These are phyloP conservation scores for Notamacropus eugenii DNA, from an alignment of 2,797 vertebrate species.

Conservation along the genomic window DNA sequence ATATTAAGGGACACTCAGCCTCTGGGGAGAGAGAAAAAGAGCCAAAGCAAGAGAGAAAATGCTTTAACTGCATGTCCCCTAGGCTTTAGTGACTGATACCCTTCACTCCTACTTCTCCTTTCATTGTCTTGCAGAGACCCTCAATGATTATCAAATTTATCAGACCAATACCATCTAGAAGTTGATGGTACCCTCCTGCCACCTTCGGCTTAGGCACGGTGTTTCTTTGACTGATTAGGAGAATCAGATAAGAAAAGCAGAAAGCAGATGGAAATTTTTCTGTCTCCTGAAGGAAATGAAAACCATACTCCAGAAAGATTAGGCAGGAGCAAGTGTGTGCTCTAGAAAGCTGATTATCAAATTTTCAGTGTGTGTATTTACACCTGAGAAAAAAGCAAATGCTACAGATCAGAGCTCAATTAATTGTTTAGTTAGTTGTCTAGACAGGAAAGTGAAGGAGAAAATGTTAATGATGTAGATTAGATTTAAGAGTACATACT, in stretches of 20 bases:
- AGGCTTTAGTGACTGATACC: neutral
- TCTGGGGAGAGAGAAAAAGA: neutral
- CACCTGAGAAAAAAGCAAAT: neutral
- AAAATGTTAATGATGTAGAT: neutral
- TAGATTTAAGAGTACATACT: neutral
- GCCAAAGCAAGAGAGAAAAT: neutral
- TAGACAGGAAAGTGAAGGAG: neutral
- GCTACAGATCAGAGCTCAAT: neutral
- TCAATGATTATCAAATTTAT: neutral
- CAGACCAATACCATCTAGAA: neutral
- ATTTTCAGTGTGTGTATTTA: neutral
- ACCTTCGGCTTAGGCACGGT: neutral
- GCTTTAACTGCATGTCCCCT: neutral
- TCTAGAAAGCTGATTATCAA: neutral
- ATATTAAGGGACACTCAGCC: neutral
- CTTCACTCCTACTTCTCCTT: neutral
- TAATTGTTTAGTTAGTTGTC: neutral
- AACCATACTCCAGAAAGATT: neutral
- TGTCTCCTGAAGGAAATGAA: neutral
- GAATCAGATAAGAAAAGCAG: constrained; percentile 36
- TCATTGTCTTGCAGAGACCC: neutral
- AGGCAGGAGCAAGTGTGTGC: neutral
- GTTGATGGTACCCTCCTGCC: neutral
- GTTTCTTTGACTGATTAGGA: neutral
- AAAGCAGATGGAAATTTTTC: constrained; percentile 8